Evolutionary conservation across 53 echinoderm and acorn worm genomes (phyloP).

Genomic region (Crossaster papposus): DNA sequence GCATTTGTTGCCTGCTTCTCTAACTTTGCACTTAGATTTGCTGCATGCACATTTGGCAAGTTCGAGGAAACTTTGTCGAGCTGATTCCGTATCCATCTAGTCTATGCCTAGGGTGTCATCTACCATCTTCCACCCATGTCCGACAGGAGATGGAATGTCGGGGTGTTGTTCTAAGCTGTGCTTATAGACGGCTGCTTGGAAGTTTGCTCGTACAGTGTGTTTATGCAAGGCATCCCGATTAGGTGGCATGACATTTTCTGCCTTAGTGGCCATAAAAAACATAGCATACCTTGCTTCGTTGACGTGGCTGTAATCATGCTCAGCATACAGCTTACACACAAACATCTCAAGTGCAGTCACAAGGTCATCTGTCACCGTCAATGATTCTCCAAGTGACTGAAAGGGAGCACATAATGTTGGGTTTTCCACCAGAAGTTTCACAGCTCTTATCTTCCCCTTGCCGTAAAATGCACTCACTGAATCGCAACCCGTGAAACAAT

Average conservation of each 20-base stretch:
- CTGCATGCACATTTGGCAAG: slow-evolving; percentile 40
- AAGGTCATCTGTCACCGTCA: background rate
- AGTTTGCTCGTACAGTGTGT: slow-evolving; percentile 48
- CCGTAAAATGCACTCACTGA: slow-evolving; percentile 62
- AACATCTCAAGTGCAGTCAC: slow-evolving; percentile 4
- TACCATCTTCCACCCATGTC: slow-evolving; percentile 55
- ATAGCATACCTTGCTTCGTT: slow-evolving; percentile 33
- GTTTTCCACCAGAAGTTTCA: slow-evolving; percentile 23
- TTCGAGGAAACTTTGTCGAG: slow-evolving; percentile 44
- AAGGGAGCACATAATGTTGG: background rate
- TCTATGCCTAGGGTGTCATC: slow-evolving; percentile 32
- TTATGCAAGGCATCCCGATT: slow-evolving; percentile 47
- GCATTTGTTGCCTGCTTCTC: slow-evolving; percentile 12
- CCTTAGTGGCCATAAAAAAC: slow-evolving; percentile 14
- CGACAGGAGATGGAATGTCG: slow-evolving; percentile 15
- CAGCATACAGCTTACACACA: slow-evolving; percentile 38
- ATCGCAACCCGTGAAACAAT: slow-evolving; percentile 67
- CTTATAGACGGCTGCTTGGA: slow-evolving; percentile 43
- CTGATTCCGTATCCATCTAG: slow-evolving; percentile 55
- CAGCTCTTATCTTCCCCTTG: slow-evolving; percentile 65
- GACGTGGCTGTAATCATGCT: background rate
- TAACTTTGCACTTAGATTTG: slow-evolving; percentile 28
- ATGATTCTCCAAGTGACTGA: background rate
- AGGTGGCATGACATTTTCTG: slow-evolving; percentile 43
- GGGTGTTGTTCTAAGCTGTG: background rate